A percentile compares a stretch with the other conserved stretches of the same genome.
Conservation (phyloP, 2,888 invertebrate genomes). For the Thyatira batis region DNA sequence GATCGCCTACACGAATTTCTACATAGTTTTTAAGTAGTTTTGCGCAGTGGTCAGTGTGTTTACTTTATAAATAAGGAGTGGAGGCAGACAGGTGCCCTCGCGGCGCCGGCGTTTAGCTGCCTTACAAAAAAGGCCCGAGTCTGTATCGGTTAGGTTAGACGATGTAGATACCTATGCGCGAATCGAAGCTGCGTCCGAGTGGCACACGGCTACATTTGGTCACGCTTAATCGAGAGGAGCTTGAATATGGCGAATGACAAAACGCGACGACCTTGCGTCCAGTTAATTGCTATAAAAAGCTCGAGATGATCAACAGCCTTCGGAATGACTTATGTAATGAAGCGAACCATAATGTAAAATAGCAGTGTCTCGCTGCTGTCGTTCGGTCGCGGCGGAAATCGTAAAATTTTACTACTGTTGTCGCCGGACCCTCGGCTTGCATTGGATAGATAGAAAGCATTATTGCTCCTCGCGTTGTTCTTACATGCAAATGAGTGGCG, state of each 20-base stretch:
- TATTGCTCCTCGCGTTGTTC: constrained; percentile 41
- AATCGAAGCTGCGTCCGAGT: constrained; percentile 20
- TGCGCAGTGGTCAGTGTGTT: constrained; percentile 20
- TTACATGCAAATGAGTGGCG: constrained; percentile 38
- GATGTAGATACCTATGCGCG: constrained; percentile 30
- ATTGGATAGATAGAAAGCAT: constrained; percentile 57
- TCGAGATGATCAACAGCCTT: constrained; percentile 24
- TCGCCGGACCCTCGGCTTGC: constrained; percentile 37
- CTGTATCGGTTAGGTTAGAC: constrained; percentile 34
- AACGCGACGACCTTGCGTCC: constrained; percentile 49
- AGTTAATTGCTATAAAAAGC: constrained; percentile 55
- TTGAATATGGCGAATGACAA: constrained; percentile 33
- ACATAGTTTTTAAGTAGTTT: constrained; percentile 42
- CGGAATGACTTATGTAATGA: constrained; percentile 17
- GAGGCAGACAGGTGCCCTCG: constrained; percentile 52
- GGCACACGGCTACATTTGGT: constrained; percentile 43
- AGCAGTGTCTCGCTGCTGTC: constrained; percentile 25
- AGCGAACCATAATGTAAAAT: constrained; percentile 19
- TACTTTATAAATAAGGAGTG: constrained; percentile 46
- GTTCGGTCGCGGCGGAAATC: constrained; percentile 48
- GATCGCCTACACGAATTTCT: constrained; percentile 34
- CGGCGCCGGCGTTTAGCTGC: constrained; percentile 48
- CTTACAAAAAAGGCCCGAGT: constrained; percentile 55
- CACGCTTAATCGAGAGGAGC: constrained; percentile 33
- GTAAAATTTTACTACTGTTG: constrained; percentile 54